Evolutionary conservation across 2,113 vertebrate genomes (phyloP).

Genomic region (Scartelaos histophorus): DNA sequence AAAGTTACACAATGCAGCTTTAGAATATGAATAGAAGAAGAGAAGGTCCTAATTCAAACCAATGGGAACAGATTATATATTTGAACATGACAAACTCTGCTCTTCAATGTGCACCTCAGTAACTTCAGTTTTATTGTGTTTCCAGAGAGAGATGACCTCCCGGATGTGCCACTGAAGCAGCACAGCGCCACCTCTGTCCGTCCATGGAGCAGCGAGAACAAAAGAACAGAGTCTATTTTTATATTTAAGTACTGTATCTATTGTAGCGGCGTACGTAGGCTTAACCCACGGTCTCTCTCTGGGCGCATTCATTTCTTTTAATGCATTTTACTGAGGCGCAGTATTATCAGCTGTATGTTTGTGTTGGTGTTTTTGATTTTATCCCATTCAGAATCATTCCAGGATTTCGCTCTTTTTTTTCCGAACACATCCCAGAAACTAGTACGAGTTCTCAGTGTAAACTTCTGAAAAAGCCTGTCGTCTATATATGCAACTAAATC

Average conservation of each 20-base stretch:
- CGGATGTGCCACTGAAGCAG: slow-evolving; percentile 90
- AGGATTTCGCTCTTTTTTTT: slow-evolving; percentile 43
- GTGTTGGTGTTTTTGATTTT: slow-evolving; percentile 58
- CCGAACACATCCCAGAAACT: slow-evolving; percentile 52
- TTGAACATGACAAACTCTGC: not conserved
- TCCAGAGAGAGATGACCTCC: slow-evolving; percentile 95
- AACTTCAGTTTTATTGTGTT: not conserved
- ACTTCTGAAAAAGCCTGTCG: slow-evolving; percentile 58
- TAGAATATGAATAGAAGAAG: too few species aligned
- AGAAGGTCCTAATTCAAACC: too few species aligned
- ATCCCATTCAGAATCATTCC: slow-evolving; percentile 70
- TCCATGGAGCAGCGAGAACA: slow-evolving; percentile 54
- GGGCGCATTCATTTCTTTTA: slow-evolving; percentile 47
- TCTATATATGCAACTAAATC: slow-evolving; percentile 66
- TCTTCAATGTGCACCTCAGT: not conserved
- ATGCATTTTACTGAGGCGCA: slow-evolving; percentile 69
- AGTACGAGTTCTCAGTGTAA: slow-evolving; percentile 62
- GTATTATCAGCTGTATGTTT: slow-evolving; percentile 69
- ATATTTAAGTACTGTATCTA: slow-evolving; percentile 81
- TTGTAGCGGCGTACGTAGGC: slow-evolving; percentile 72
- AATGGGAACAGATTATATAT: too few species aligned
- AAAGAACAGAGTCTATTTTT: slow-evolving; percentile 79
- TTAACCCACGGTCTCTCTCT: slow-evolving; percentile 53
- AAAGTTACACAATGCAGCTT: too few species aligned
- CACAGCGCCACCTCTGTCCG: slow-evolving; percentile 24